A percentile compares a stretch with the other conserved stretches of the same genome.
These are phyloP conservation scores for Leptinotarsa tumamoca DNA, from an alignment of 2,888 invertebrate genomes.

Conservation along the genomic window DNA sequence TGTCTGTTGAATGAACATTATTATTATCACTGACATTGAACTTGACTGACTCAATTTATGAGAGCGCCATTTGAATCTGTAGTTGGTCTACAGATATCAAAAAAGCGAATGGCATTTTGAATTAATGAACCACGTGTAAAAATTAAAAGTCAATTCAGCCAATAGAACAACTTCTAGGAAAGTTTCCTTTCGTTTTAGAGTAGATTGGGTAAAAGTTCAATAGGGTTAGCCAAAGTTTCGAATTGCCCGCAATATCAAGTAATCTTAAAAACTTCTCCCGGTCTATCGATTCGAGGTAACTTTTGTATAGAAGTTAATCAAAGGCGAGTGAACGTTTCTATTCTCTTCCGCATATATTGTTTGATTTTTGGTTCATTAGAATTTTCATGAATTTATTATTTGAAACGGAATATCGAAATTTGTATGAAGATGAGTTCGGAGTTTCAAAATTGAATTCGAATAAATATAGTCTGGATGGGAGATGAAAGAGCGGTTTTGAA, in stretches of 20 bases:
- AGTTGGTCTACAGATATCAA: too few relatives aligned
- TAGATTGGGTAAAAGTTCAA: conserved; percentile 16
- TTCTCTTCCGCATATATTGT: conserved; percentile 3
- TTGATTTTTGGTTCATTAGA: conserved; percentile 10
- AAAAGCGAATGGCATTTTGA: too few relatives aligned
- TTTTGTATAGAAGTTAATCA: conserved; percentile 12
- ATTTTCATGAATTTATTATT: conserved; percentile 17
- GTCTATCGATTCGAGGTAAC: conserved; percentile 16
- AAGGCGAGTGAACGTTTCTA: background rate
- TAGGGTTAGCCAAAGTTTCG: conserved; percentile 16
- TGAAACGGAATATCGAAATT: conserved; percentile 8
- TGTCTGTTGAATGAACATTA: too few relatives aligned
- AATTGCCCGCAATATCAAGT: conserved; percentile 19
- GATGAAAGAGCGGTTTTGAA: background rate
- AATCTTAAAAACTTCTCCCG: conserved; percentile 13
- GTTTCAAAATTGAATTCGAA: background rate
- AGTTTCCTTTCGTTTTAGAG: conserved; percentile 16
- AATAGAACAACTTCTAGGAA: background rate
- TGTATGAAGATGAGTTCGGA: conserved; percentile 2
- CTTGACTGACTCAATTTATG: too few relatives aligned
- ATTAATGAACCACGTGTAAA: background rate
- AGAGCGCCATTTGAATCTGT: too few relatives aligned
- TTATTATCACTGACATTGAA: too few relatives aligned
- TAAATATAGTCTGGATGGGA: background rate
- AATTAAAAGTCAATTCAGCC: conserved; percentile 1